Base-by-base conservation (phyloP, 53 echinoderm and acorn worm species). In the Holothuria leucospilota region DNA sequence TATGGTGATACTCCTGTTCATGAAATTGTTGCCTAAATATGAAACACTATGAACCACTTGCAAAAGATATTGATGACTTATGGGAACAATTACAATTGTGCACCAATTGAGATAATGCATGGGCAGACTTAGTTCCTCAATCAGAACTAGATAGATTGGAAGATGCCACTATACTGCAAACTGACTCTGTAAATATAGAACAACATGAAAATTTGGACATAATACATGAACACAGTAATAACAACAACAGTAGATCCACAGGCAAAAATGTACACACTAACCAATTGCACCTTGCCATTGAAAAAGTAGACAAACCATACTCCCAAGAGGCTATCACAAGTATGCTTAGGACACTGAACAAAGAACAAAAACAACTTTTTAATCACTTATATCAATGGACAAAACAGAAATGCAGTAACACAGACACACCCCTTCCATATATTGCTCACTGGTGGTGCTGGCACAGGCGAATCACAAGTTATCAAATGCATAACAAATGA, bases 401-500 rank as follows among this genome's bases (percentile, higher is more conserved):
- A 49, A 49, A 49, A 49, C 49, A 49, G 8, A 49, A 49, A 6
- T 2, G 3, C 4, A 49, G 10, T 49, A 6, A 6, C 49, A 49
- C 3, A 49, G 3, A 49, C 49, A 4, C 49, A 49, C 9, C 49
- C 49, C 8, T 49, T 49, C 4, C 49, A 49, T 6, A 13, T 49
- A 49, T 49, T 49, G 0, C 49, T 49, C 10, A 49, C 49, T 1
- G 86, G 90, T 4, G 90, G 90, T 51, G 90, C 86, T 29, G 86
- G 86, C n/a, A 86, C 79, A 15, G 81, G 81, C 20, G 86, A 90
- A 63, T 85, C 78, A 6, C 75, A 82, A 29, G 62, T 91, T 13
- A 82, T 87, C 29, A 91, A 72, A 69, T 53, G 72, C 61, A 52
- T 91, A 60, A 63, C 69, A 13, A 27, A 86, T 82, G 62, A 34